phyloP scores from a whole-genome alignment of 2,113 vertebrate species.

The Nyctereutes procyonoides region DNA sequence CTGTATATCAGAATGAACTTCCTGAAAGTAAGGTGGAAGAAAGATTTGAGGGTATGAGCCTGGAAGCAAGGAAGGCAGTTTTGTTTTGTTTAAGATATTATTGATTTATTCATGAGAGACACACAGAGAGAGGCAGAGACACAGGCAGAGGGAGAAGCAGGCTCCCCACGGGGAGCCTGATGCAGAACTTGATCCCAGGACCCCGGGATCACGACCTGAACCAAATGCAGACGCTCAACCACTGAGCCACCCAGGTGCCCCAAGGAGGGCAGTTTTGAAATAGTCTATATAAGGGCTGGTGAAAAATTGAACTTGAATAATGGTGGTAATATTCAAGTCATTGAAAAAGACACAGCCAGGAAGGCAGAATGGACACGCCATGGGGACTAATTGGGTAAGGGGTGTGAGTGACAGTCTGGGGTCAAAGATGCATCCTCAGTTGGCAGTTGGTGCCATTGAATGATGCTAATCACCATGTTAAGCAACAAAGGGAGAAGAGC shows the following conservation, averaged over 20 bases:
- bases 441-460: not conserved
- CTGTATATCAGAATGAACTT: not conserved
- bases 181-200: too few relatives aligned
- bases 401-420: not conserved
- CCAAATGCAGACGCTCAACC: too few relatives aligned
- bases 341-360: not conserved
- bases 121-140: too few relatives aligned
- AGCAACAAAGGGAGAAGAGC: slow-evolving; percentile 33
- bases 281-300: not conserved
- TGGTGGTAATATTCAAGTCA: not conserved
- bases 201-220: too few relatives aligned
- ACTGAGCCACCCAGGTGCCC: too few relatives aligned
- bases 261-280: not conserved
- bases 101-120: too few relatives aligned
- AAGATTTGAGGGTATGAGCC: not conserved
- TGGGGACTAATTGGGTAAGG: not conserved
- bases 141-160: too few relatives aligned
- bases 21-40: not conserved
- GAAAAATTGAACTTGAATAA: not conserved
- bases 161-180: too few relatives aligned
- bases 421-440: not conserved
- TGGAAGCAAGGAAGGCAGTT: not conserved
- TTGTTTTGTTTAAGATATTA: not conserved
- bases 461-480: slow-evolving; percentile 42
- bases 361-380: not conserved